Base-by-base conservation (phyloP, 2,888 invertebrate genomes). In the Amiota minor region DNA sequence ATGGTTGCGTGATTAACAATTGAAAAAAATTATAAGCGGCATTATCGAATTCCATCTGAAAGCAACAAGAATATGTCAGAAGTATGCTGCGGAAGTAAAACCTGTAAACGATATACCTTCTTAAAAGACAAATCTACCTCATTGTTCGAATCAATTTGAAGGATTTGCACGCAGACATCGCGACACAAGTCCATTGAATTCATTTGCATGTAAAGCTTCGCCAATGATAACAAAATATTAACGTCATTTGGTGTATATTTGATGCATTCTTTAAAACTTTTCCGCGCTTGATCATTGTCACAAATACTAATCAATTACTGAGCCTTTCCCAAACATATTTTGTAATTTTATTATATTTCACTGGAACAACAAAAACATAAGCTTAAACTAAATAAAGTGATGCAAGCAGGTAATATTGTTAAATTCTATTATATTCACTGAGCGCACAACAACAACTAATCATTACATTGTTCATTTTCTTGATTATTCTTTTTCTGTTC, bases 41-140 rank as follows among this genome's bases (percentile, higher is more conserved):
- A 64, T 95, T 94, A 84, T 97, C 96, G 82, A 97, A 95, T 87
- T 99, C 98, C 83, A 97, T 95, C 92, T 95, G 87, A 80, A 70
- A 23, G 2, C 45, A 1, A 49, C 11, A 46, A 18, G 64, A 11
- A n/a, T 75, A 56, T 69, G 50, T 65, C 46, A 69, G 10, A 18
- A 45, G 35, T 18, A 14, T 49, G 11, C 8, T 70, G 18, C 35
- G 45, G 10, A 55, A 46, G 50, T 23, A 59, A 35, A 20, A 72
- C 20, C 18, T 72, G 64, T 56, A 73, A 55, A 70, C 46, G 70
- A 18, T 23, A 55, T 89, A 93, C 93, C 91, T 95, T 95, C 80
- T 95, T 91, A 88, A 98, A 98, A 75, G 98, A 96, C 50, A 98
- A 92, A 89, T 99, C 98, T 0, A 98, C 98, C 0, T 98, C 97